Evolutionary conservation across 1,140 invertebrate genomes (phyloP).

Genomic region (Heliothis subflexa): DNA sequence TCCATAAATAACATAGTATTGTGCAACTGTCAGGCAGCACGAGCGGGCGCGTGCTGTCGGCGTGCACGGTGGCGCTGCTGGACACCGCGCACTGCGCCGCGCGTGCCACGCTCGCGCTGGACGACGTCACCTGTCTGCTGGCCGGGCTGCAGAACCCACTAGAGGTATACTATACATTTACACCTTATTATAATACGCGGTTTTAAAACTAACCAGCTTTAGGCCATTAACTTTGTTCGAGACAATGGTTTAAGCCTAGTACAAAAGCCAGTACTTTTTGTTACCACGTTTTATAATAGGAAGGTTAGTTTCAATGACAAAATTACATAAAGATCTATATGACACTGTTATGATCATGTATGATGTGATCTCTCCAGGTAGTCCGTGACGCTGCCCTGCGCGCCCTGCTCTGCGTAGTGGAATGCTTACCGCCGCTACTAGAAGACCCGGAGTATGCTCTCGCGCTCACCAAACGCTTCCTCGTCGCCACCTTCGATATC

Average conservation of each 20-base stretch:
- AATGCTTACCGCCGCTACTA: conserved; percentile 89
- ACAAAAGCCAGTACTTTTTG: no score
- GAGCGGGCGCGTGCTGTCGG: conserved; percentile 90
- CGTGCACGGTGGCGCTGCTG: conserved; percentile 91
- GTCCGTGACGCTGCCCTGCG: conserved; percentile 93
- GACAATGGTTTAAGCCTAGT: no score
- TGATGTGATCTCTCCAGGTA: conserved; percentile 71
- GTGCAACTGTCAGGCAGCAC: no score
- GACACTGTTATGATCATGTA: background rate
- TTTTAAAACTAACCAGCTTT: no score
- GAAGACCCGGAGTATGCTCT: conserved; percentile 87
- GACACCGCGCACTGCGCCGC: conserved; percentile 91
- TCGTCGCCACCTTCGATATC: conserved; percentile 92
- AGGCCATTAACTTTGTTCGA: no score
- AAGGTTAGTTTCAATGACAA: no score
- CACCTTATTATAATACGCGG: background rate
- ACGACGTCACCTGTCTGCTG: conserved; percentile 93
- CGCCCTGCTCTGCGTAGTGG: conserved; percentile 89
- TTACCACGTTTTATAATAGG: no score
- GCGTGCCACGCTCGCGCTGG: conserved; percentile 87
- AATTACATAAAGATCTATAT: background rate
- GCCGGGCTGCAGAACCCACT: conserved; percentile 90
- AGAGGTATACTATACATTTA: conserved; percentile 59
- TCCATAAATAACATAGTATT: no score
- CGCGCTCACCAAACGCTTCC: conserved; percentile 90